Evolutionary conservation across 1,140 invertebrate genomes (phyloP), one percentile per base, ranked within the genome.

Genomic region (Bombus balteatus): DNA sequence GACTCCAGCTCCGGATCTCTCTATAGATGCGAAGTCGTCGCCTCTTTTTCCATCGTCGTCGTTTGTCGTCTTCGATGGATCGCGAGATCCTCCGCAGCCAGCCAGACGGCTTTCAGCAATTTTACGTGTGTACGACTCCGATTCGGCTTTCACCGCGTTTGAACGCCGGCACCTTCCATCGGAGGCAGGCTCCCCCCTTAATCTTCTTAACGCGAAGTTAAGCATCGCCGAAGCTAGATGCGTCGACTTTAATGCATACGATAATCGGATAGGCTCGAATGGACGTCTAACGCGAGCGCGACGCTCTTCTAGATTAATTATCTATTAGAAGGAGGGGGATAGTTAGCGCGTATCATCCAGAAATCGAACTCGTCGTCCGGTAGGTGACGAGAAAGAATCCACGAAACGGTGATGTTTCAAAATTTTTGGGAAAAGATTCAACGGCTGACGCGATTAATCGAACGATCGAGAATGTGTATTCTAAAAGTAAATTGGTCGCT

Each of bases 151-250:
- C 78, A 66, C 86, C 86, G 72, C 25, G 62, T 32, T 37, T 39
- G 74, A 28, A 37, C 34, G 68, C 0, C 18, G 75, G 18, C 34
- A 66, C 85, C 83, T 81, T 81, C 70, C 37, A 22, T 57, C 72
- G 59, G 47, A 72, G 88, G 83, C 74, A 74, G 68, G 65, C 2
- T 0, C 47, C 73, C 70, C 79, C 75, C 74, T 89, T 89, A 89
- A 89, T 89, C 88, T 89, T 86, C 88, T 89, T 89, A 89, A 88
- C 88, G 76, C 57, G 65, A 89, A 89, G 88, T 89, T 89, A 89
- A 89, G 88, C 88, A 87, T 72, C 74, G 85, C 57, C 18, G 39
- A 74, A 75, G 87, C 73, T 86, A 62, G 88, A 89, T 89, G 88
- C 87, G 77, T 86, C 87, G 85, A 81, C 84, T 85, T 80, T 71